Conservation (phyloP, 2,113 vertebrate species). For the Cynocephalus volans region DNA sequence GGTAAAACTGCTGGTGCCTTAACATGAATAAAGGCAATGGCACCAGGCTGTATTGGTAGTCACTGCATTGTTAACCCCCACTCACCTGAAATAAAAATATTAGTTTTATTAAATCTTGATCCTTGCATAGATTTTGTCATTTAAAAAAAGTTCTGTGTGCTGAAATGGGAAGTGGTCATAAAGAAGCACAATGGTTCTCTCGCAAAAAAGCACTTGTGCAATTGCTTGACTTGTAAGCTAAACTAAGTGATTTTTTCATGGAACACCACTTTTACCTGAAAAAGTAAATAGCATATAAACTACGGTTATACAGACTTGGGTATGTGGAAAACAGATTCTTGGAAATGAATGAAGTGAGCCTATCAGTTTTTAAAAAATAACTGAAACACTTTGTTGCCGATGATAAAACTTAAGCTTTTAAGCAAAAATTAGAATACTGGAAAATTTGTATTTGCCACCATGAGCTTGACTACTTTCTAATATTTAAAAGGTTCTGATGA, state of each 20-base stretch:
- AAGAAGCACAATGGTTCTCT: not conserved
- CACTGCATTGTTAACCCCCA: not conserved
- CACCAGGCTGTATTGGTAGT: not conserved
- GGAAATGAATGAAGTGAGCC: conserved; percentile 19
- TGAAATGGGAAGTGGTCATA: not conserved
- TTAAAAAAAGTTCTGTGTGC: not conserved
- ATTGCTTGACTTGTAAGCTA: not conserved
- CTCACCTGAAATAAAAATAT: not conserved
- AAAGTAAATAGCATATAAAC: not conserved
- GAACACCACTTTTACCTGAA: conserved; percentile 32
- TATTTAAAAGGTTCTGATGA: conserved; percentile 52
- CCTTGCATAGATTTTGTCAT: not conserved
- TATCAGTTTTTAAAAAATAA: conserved; percentile 44
- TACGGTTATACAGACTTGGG: not conserved
- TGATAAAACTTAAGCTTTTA: conserved; percentile 53
- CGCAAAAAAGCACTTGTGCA: not conserved
- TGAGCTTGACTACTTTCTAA: not conserved
- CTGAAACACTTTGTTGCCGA: not conserved
- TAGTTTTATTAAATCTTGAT: not conserved
- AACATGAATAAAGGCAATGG: not conserved
- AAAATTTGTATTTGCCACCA: conserved; percentile 40
- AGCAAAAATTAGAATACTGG: not conserved
- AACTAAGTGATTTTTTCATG: not conserved
- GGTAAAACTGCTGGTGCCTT: not conserved
- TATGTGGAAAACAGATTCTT: not conserved